Evolutionary conservation across 1,140 invertebrate genomes (phyloP), one percentile per base, ranked within the genome.

Genomic region (Macrotrachela quadricornifera): DNA sequence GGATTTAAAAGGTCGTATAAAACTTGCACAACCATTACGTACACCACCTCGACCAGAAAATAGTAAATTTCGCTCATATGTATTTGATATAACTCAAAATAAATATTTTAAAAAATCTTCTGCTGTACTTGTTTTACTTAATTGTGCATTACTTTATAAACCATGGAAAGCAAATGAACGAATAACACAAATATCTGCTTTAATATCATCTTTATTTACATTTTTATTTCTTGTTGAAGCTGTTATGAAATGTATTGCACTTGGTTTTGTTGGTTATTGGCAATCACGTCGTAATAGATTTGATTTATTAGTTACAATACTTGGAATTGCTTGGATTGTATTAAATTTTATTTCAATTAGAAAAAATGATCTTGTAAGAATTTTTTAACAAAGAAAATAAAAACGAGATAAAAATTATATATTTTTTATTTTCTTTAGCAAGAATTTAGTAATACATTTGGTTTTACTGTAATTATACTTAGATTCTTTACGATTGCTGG

Each of bases 401-500:
- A n/a, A n/a, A n/a, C n/a, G n/a, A 6, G 11, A 2, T 12, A 4
- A 13, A 30, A 13, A 12, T 8, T n/a, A 21, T n/a, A 6, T 13
- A 49, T 10, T 6, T 42, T 14, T 4, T 6, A 14, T 13, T 14
- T 42, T 54, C 56, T 53, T 16, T 40, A 65, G 57, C 64, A 74
- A 57, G 61, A 69, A 53, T 67, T 64, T 36, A 75, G 69, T 0
- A 90, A 95, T 65, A 85, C 90, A 52, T 82, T 97, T 63, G 94
- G 94, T 6, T 97, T 92, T 65, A 82, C 92, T 74, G 87, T 95
- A 49, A 91, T 97, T 30, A 91, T 99, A 53, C 72, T 99, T 46
- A 74, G 94, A 43, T 99, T 99, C 70, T 97, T 97, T 71, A 97
- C 94, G 9, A 96, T 99, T 57, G 95, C 90, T 39, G 92, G 92